phyloP scores from a whole-genome alignment of 1,140 invertebrate species.

The Goniozus legneri region DNA sequence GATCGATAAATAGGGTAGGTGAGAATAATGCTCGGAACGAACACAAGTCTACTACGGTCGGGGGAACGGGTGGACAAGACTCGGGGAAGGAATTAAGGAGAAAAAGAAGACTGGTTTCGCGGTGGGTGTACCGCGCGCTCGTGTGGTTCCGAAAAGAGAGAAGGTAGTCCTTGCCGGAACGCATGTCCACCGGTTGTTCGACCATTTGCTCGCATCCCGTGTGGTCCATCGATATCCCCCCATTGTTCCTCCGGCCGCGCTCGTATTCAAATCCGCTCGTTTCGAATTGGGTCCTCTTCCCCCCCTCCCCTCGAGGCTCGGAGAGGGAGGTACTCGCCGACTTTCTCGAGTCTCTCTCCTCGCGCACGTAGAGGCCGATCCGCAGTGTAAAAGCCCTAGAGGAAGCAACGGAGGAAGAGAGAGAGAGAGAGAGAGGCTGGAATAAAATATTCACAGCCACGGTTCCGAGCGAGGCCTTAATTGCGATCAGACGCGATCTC shows the following conservation, averaged over 20 bases:
- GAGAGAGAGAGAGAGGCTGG: conserved; percentile 17
- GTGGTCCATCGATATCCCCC: conserved; percentile 54
- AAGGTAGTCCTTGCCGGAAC: conserved; percentile 39
- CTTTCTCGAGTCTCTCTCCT: conserved; percentile 1
- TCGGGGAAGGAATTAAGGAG: background rate
- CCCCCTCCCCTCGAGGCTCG: conserved; percentile 6
- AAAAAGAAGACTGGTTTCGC: background rate
- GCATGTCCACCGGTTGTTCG: conserved; percentile 54
- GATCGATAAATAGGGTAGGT: too few species aligned
- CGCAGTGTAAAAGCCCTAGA: too few species aligned
- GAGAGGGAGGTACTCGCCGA: too few species aligned
- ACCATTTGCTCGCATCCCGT: conserved; percentile 56
- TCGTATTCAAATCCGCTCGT: conserved; percentile 32
- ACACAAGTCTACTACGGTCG: too few species aligned
- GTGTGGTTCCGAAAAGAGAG: too few species aligned
- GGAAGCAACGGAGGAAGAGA: conserved; percentile 2
- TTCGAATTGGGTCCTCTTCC: conserved; percentile 26
- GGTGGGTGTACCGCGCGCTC: conserved; percentile 1
- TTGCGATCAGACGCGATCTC: conserved; percentile 51
- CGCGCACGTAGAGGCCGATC: too few species aligned
- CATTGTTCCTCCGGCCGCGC: conserved; percentile 45
- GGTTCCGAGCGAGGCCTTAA: conserved; percentile 45
- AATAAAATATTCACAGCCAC: conserved; percentile 42
- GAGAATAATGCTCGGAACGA: too few species aligned
- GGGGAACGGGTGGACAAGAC: background rate